These are phyloP conservation scores for Gallinago nigripennis DNA, from an alignment of 2,797 vertebrate species.

Conservation along the genomic window DNA sequence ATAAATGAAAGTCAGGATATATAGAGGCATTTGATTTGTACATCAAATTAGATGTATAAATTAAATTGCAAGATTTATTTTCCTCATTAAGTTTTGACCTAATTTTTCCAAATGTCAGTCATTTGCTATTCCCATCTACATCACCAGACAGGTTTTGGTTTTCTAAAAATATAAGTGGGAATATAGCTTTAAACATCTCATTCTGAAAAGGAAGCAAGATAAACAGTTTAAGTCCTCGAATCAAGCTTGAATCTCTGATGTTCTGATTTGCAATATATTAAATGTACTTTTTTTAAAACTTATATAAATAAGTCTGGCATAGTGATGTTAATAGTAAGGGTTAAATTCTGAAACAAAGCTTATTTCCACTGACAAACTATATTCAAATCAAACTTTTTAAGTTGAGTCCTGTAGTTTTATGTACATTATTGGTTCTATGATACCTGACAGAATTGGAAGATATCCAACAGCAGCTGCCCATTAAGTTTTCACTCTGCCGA, in stretches of 20 bases:
- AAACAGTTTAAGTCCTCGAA: background rate
- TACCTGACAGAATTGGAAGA: background rate
- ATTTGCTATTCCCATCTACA: background rate
- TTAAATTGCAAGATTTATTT: background rate
- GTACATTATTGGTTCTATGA: background rate
- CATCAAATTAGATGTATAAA: background rate
- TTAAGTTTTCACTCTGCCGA: background rate
- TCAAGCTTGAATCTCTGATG: background rate
- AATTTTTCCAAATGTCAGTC: background rate
- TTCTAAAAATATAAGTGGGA: background rate
- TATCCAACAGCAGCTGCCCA: background rate
- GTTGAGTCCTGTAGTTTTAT: background rate
- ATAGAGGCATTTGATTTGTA: background rate
- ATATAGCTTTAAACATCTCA: background rate
- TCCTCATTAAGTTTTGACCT: conserved; percentile 13
- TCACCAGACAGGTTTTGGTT: background rate
- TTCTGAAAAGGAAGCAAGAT: background rate
- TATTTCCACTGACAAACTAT: background rate
- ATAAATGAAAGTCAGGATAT: background rate
- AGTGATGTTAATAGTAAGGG: background rate
- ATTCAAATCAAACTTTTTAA: background rate
- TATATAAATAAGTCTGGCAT: background rate
- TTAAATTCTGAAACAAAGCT: background rate
- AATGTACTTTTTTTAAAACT: background rate
- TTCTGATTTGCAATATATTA: background rate